Percentiles rank a stretch among this genome's conserved stretches.
phyloP scores from a whole-genome alignment of 2,113 vertebrate species.

The Apodemus speciosus region DNA sequence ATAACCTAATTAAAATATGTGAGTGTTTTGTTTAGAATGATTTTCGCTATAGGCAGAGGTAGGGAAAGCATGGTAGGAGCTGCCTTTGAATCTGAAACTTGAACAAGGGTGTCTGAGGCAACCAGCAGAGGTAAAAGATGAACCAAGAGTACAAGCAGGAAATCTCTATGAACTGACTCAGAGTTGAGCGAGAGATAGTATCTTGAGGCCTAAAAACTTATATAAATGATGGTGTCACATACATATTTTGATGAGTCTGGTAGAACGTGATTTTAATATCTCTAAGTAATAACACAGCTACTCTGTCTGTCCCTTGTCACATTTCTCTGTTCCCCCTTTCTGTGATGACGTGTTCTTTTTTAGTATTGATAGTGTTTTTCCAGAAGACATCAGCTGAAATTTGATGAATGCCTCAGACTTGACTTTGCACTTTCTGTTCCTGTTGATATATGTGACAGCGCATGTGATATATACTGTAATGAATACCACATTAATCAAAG shows the following conservation, averaged over 20 bases:
- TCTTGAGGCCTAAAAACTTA: background rate
- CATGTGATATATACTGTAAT: background rate
- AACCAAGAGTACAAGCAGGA: accelerated
- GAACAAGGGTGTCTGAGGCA: background rate
- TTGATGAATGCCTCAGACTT: constrained; percentile 1
- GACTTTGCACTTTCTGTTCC: background rate
- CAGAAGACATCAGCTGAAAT: constrained; percentile 1
- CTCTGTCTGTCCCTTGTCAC: background rate
- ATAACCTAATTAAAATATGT: background rate
- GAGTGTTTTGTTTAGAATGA: constrained; percentile 3
- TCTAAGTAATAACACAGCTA: background rate
- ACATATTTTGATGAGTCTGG: background rate
- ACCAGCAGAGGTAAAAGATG: background rate
- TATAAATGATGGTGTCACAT: background rate
- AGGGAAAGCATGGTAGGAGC: background rate
- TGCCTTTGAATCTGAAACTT: background rate
- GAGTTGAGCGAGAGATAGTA: background rate
- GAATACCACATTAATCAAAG: background rate
- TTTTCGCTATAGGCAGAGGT: constrained; percentile 7
- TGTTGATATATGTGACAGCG: background rate
- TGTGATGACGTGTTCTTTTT: background rate
- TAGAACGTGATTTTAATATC: background rate
- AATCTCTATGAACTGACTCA: background rate
- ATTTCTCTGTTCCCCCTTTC: background rate
- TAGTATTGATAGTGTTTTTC: constrained; percentile 33